Conservation (phyloP, 2,797 vertebrate species). For the Galagoides demidoff region DNA sequence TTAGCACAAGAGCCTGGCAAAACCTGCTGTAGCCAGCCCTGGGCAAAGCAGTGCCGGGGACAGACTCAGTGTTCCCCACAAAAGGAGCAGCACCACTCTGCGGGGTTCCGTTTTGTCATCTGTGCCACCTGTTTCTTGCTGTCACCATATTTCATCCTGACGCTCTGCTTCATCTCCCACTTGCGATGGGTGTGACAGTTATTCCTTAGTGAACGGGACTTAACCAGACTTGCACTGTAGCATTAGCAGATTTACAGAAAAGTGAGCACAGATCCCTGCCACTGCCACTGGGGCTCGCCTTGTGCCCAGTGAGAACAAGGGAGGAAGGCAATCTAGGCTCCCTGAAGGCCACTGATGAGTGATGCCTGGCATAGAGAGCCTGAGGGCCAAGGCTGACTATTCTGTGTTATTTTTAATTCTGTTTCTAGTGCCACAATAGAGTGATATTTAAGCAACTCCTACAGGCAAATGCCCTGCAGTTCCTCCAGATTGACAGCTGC, state of each 20-base stretch:
- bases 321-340: neutral
- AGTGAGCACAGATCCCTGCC: neutral
- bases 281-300: neutral
- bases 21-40: neutral
- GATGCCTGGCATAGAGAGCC: neutral
- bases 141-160: neutral
- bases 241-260: neutral
- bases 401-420: conserved; percentile 52
- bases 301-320: neutral
- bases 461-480: conserved; percentile 91
- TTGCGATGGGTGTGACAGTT: neutral
- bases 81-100: conserved; percentile 51
- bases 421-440: conserved; percentile 89
- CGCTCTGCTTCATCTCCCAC: neutral
- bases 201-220: neutral
- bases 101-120: neutral
- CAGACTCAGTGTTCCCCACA: neutral
- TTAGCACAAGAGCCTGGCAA: conserved; percentile 54
- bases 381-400: conserved; percentile 15
- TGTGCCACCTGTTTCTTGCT: neutral
- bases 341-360: neutral
- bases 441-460: conserved; percentile 95
- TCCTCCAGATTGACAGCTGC: conserved; percentile 94
- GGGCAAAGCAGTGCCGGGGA: neutral
- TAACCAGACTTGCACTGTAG: neutral